Conservation (phyloP, 1,140 invertebrate species). For the Laodelphax striatellus region DNA sequence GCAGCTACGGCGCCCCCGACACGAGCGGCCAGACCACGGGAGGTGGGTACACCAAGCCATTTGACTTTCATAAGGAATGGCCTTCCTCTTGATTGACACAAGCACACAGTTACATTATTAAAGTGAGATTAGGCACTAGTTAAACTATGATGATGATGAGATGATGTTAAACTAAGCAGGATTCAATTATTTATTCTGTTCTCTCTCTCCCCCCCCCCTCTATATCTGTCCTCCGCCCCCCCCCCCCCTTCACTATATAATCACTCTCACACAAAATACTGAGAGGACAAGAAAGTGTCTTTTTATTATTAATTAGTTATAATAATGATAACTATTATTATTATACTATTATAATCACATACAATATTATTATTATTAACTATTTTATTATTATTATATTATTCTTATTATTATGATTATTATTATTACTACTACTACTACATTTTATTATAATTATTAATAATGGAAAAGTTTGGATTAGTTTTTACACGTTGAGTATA, state of each 20-base stretch:
- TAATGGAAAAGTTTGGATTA: conserved; percentile 15
- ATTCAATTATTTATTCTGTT: conserved; percentile 13
- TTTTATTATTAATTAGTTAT: conserved; percentile 20
- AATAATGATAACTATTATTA: neutral
- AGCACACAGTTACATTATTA: conserved; percentile 13
- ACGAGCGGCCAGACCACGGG: conserved; percentile 35
- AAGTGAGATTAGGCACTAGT: conserved; percentile 26
- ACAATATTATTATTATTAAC: conserved; percentile 14
- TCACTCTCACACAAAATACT: conserved; percentile 6
- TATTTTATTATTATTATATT: conserved; percentile 12
- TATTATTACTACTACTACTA: conserved; percentile 11
- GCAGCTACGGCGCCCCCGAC: conserved; percentile 26
- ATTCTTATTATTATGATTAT: conserved; percentile 11
- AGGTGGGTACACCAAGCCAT: conserved; percentile 45
- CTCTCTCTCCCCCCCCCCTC: conserved; percentile 9
- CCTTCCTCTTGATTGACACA: conserved; percentile 40
- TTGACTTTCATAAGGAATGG: conserved; percentile 45
- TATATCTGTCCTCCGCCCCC: conserved; percentile 1
- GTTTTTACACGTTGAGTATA: conserved; percentile 11
- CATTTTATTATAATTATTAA: conserved; percentile 3
- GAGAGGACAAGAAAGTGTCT: conserved; percentile 23
- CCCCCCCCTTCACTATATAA: neutral
- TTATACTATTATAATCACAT: conserved; percentile 11
- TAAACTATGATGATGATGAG: conserved; percentile 10
- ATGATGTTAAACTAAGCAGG: conserved; percentile 14